Conservation (phyloP, 2,797 vertebrate genomes). For the Orientallactaga sibirica region DNA sequence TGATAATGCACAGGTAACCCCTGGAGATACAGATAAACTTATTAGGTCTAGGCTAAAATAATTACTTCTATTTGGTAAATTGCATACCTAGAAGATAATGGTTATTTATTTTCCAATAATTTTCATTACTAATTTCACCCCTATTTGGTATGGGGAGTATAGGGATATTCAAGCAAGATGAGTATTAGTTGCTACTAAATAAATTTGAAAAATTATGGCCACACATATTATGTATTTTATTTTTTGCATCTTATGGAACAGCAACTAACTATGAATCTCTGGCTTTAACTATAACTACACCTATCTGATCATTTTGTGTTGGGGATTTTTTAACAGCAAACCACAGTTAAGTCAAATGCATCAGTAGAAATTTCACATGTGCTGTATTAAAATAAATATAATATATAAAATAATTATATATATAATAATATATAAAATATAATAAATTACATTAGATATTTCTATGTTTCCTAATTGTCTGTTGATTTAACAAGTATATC, state of each 20-base stretch:
- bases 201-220: constrained; percentile 31
- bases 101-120: neutral
- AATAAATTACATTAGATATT: neutral
- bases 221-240: neutral
- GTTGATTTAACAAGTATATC: neutral
- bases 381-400: constrained; percentile 69
- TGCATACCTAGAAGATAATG: neutral
- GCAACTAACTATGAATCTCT: neutral
- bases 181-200: constrained; percentile 52
- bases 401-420: too few relatives aligned
- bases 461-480: neutral
- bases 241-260: constrained; percentile 67
- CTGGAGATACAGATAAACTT: neutral
- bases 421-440: too few relatives aligned
- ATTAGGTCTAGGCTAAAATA: neutral
- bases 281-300: constrained; percentile 71
- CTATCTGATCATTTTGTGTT: constrained; percentile 70
- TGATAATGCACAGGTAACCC: too few relatives aligned
- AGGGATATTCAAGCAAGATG: neutral
- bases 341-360: constrained; percentile 74
- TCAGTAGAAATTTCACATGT: constrained; percentile 63
- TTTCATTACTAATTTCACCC: neutral
- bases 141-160: neutral
- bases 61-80: neutral
- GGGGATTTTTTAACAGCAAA: constrained; percentile 69